phyloP scores from a whole-genome alignment of 2,888 invertebrate genomes.

The Acrobasis repandana region DNA sequence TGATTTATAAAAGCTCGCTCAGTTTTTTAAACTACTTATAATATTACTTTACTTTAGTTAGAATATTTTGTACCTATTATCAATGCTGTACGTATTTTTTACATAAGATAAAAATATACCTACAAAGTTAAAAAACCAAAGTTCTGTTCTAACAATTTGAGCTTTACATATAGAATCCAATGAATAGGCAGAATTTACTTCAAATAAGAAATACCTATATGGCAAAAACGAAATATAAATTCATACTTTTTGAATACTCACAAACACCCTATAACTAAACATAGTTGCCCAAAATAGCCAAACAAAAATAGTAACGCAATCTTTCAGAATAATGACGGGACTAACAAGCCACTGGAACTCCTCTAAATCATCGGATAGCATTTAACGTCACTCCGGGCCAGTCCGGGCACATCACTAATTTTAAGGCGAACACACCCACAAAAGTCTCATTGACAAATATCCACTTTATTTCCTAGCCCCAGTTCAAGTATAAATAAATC shows the following conservation, averaged over 20 bases:
- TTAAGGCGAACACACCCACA: constrained; percentile 52
- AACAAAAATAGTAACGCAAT: constrained; percentile 29
- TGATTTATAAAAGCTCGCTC: not conserved
- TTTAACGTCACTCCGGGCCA: constrained; percentile 44
- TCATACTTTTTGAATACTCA: no score
- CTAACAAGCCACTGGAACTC: constrained; percentile 57
- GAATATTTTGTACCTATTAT: no score
- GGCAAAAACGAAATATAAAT: no score
- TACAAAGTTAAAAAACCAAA: no score
- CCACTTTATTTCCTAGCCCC: constrained; percentile 51
- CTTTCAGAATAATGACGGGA: constrained; percentile 45
- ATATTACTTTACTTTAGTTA: no score
- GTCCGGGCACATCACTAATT: constrained; percentile 53
- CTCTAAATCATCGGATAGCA: constrained; percentile 56
- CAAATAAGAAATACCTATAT: no score
- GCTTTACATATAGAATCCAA: no score
- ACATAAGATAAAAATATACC: no score
- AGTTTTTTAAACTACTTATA: not conserved
- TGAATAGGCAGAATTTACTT: no score
- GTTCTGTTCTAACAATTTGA: no score
- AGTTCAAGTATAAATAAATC: constrained; percentile 74
- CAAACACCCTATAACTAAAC: not conserved
- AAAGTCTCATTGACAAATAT: constrained; percentile 60
- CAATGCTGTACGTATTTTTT: no score
- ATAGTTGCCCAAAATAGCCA: constrained; percentile 7